Evolutionary conservation across 2,113 vertebrate species (phyloP).

Genomic region (Thymallus thymallus): DNA sequence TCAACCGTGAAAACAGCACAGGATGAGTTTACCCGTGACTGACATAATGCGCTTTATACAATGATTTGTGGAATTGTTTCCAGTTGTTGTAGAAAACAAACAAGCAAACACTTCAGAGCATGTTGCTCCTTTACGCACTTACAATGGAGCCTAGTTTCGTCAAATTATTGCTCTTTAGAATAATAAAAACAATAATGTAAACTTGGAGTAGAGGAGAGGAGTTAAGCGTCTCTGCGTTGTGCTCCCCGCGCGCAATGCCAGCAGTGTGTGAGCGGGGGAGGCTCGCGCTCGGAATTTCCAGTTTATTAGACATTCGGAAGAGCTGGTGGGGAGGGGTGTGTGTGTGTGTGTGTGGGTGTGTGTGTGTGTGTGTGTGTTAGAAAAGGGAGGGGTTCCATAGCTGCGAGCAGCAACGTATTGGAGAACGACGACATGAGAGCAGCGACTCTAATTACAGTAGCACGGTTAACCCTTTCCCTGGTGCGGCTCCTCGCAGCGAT

Average conservation of each 20-base stretch:
- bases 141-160: conserved; percentile 17
- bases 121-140: not conserved
- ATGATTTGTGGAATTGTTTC: conserved; percentile 15
- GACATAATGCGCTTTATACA: conserved; percentile 45
- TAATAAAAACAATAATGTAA: conserved; percentile 27
- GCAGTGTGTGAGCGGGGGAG: conserved; percentile 58
- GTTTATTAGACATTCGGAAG: conserved; percentile 72
- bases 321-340: conserved; percentile 54
- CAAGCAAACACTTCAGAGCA: conserved; percentile 13
- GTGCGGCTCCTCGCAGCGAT: conserved; percentile 52
- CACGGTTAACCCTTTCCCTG: conserved; percentile 77
- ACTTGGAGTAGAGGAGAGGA: conserved; percentile 18
- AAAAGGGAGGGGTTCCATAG: conserved; percentile 40
- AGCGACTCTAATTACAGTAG: conserved; percentile 70
- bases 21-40: conserved; percentile 9
- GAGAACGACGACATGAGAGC: conserved; percentile 65
- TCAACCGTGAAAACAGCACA: conserved; percentile 37
- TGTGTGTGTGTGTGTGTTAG: conserved; percentile 11
- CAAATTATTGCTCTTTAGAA: conserved; percentile 15
- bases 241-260: conserved; percentile 51
- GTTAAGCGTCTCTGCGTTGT: conserved; percentile 37
- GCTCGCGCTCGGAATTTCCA: conserved; percentile 74
- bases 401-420: conserved; percentile 72
- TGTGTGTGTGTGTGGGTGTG: conserved; percentile 22
- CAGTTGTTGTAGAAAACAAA: conserved; percentile 9